phyloP scores from a whole-genome alignment of 2,888 invertebrate genomes.

The Chrysomela aeneicollis region DNA sequence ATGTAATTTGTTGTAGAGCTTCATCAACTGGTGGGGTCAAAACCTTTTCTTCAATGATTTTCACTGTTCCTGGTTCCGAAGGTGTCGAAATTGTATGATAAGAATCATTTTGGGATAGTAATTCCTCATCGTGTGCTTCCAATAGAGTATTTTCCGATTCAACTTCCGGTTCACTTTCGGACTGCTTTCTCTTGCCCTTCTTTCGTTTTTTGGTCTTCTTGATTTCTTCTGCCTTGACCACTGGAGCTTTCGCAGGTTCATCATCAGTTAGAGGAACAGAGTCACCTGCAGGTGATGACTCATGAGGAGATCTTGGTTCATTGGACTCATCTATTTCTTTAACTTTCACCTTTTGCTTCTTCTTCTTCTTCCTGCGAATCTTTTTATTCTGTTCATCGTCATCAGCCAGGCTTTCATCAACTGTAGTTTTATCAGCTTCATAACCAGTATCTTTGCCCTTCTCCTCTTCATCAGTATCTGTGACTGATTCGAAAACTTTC shows the following conservation, averaged over 20 bases:
- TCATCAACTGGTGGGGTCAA: conserved; percentile 66
- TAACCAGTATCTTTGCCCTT: conserved; percentile 72
- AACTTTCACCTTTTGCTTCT: conserved; percentile 63
- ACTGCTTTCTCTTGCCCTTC: conserved; percentile 54
- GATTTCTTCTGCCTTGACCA: conserved; percentile 44
- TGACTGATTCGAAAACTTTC: conserved; percentile 56
- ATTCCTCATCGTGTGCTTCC: conserved; percentile 63
- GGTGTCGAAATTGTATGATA: conserved; percentile 68
- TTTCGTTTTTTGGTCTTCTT: conserved; percentile 57
- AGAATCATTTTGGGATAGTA: conserved; percentile 67
- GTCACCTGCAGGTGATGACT: conserved; percentile 53
- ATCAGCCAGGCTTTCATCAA: conserved; percentile 66
- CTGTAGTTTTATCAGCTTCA: conserved; percentile 73
- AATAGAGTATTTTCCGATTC: conserved; percentile 50
- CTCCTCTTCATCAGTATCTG: conserved; percentile 56
- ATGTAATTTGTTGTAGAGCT: conserved; percentile 64
- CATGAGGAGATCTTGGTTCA: conserved; percentile 62
- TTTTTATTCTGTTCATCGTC: conserved; percentile 59
- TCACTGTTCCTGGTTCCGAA: conserved; percentile 68
- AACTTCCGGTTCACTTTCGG: conserved; percentile 57
- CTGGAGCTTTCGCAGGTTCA: conserved; percentile 46
- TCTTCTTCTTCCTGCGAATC: conserved; percentile 59
- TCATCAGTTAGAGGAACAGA: conserved; percentile 60
- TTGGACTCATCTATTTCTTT: conserved; percentile 64
- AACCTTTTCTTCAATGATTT: conserved; percentile 72